Evolutionary conservation across 64 coral and sea anemone genomes (phyloP), one percentile per base, ranked within the genome.

Genomic region (Hydrozoanthus tunicans): DNA sequence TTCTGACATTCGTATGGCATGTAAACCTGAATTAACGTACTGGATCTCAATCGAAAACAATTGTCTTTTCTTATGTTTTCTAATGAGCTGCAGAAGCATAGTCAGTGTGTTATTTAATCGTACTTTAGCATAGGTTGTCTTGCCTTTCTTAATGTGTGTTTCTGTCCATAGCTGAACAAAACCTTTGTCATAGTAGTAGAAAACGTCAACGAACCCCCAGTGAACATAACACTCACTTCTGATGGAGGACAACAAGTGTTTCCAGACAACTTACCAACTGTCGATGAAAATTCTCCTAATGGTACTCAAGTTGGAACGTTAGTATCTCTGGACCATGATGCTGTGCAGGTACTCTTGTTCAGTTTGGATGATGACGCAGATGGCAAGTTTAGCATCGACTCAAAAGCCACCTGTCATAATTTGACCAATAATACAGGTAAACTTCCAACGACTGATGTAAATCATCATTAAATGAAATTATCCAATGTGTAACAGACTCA

Each of bases 321-420:
- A 75, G 86, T 95, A 20, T 92, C 96, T 0, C 79, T 98, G 5
- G 96, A 98, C 90, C 91, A 91, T 59, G 96, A 98, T 80, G 93
- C 91, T 32, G 88, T 83, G 54, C 91, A 98, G 62, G 62, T 5
- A n/a, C 78, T 98, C 5, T 65, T 53, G 62, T 98, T 95, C 88
- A 70, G 63, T 63, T 63, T 95, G 52, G 91, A 94, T 26, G 89
- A 93, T 77, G 93, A 95, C 56, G 93, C 96, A 59, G 51, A 10
- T 75, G 91, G 89, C 9, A 92, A 92, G 79, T 98, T 92, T 66
- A 79, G 85, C 11, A 67, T 93, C 73, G 68, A 71, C 25, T 59
- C 84, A 6, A 58, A 23, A 17, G 89, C 89, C 59, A 96, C 89
- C 3, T 93, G 92, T 57, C 82, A 91, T 13, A 96, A 93, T 24